Evolutionary conservation across 2,113 vertebrate species (phyloP), one percentile per base, ranked within the genome.

Genomic region (Nycticebus coucang): DNA sequence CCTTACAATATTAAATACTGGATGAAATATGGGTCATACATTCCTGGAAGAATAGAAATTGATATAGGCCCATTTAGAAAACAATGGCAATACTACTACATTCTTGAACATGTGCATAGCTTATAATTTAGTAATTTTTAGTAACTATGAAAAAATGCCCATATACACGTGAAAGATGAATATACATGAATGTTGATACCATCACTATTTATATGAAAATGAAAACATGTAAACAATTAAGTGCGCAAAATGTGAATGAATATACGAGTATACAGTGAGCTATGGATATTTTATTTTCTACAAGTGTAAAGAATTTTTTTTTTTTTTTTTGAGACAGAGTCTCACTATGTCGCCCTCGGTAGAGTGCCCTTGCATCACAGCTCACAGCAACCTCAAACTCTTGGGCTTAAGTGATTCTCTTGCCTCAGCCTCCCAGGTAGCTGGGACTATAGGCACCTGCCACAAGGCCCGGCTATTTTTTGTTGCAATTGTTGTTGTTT

Each of bases 1-100:
- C 14, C 19, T 53, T n/a, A 22, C 0, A 50, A 8, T 33, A 84
- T 30, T 35, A 10, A 69, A 60, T 37, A 22, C 2, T 78, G 11
- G 22, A 7, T 11, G 19, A 26, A 7, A 59, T 9, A 60, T 0
- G 1, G 37, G 41, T 28, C 5, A 35, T 5, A n/a, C 22, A 14
- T 62, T 53, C 26, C 26, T 41, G 59, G 68, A 6, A 15, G 6
- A 66, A 75, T 79, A 17, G 6, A 28, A 35, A n/a, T 3, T 15
- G 18, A 17, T 4, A 64, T 2, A 10, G 24, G 4, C 22, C n/a
- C 21, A 64, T 45, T 19, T 22, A 26, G 35, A 94, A 66, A 64
- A 74, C 68, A 83, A n/a, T 13, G 10, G 14, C 30, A 60, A 50
- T n/a, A 24, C 24, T 12, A 35, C 41, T 59, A 35, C 68, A 35